Conservation (phyloP, 2,797 vertebrate genomes). For the Sebastes itinus region DNA sequence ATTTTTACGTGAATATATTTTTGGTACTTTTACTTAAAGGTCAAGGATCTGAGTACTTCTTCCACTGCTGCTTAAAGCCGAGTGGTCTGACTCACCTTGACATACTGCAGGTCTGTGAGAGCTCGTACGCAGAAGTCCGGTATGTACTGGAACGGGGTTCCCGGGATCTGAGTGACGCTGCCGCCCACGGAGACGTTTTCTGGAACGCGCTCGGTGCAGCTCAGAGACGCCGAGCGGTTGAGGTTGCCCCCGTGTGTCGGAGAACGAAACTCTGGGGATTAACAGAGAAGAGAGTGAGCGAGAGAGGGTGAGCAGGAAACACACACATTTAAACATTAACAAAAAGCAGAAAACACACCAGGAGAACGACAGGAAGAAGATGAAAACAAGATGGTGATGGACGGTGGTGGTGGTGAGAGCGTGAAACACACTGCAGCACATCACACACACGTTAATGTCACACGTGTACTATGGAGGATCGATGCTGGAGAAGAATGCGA, state of each 20-base stretch:
- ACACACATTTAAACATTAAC: not conserved
- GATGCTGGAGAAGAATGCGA: not conserved
- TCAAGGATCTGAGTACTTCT: not conserved
- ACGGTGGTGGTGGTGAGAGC: not conserved
- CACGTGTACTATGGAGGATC: not conserved
- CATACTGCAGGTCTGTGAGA: slow-evolving; percentile 90
- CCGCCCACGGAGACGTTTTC: slow-evolving; percentile 76
- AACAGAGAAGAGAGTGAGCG: slow-evolving; percentile 17
- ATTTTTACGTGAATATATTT: no score
- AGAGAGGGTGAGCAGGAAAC: not conserved
- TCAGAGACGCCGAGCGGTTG: slow-evolving; percentile 92
- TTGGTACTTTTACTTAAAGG: no score
- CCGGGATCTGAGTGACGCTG: slow-evolving; percentile 87
- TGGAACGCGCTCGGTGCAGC: slow-evolving; percentile 85
- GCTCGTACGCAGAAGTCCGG: slow-evolving; percentile 95
- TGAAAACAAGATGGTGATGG: not conserved
- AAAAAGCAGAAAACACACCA: not conserved
- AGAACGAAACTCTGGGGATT: slow-evolving; percentile 87
- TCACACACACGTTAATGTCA: slow-evolving; percentile 5
- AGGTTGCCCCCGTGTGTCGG: slow-evolving; percentile 87
- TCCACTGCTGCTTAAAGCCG: no score
- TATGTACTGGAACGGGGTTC: slow-evolving; percentile 83
- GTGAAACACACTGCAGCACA: slow-evolving; percentile 24
- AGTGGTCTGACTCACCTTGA: slow-evolving; percentile 84
- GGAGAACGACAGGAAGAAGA: not conserved